A percentile compares a stretch with the other conserved stretches of the same genome.
Evolutionary conservation across 2,888 invertebrate species (phyloP).

Genomic region (Graphium colonna): DNA sequence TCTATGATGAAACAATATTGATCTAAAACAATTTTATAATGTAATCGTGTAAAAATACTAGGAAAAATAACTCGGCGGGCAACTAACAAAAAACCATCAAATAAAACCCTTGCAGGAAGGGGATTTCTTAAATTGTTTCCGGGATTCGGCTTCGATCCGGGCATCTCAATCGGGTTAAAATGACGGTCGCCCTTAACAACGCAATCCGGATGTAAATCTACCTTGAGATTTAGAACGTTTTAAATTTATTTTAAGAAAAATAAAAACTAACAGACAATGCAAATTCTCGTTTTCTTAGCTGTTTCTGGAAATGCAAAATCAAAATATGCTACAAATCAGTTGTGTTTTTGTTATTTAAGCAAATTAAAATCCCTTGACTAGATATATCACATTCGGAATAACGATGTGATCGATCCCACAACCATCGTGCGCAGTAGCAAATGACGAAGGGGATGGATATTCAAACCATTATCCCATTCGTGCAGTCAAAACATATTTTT

Average conservation of each 20-base stretch:
- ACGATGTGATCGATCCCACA: too few relatives aligned
- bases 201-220: slow-evolving; percentile 1
- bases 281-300: not conserved
- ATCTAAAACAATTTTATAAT: too few relatives aligned
- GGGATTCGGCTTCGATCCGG: slow-evolving; percentile 9
- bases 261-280: not conserved
- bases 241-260: slow-evolving; percentile 4
- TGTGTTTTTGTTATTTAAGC: too few relatives aligned
- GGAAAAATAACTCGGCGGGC: not conserved
- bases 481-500: too few relatives aligned
- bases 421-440: too few relatives aligned
- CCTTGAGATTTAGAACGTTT: slow-evolving; percentile 12
- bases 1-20: too few relatives aligned
- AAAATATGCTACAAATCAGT: not conserved
- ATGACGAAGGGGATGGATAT: too few relatives aligned
- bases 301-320: not conserved
- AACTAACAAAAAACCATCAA: slow-evolving; percentile 2
- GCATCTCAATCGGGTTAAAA: slow-evolving; percentile 11
- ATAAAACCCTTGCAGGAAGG: slow-evolving; percentile 10
- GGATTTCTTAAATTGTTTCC: slow-evolving; percentile 18
- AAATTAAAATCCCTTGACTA: too few relatives aligned
- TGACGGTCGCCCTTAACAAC: slow-evolving; percentile 15
- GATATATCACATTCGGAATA: too few relatives aligned
- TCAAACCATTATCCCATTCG: too few relatives aligned
- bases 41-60: not conserved